Percentiles rank a stretch among this genome's conserved stretches.
phyloP scores from a whole-genome alignment of 2,113 vertebrate genomes.

The Ciconia boyciana region DNA sequence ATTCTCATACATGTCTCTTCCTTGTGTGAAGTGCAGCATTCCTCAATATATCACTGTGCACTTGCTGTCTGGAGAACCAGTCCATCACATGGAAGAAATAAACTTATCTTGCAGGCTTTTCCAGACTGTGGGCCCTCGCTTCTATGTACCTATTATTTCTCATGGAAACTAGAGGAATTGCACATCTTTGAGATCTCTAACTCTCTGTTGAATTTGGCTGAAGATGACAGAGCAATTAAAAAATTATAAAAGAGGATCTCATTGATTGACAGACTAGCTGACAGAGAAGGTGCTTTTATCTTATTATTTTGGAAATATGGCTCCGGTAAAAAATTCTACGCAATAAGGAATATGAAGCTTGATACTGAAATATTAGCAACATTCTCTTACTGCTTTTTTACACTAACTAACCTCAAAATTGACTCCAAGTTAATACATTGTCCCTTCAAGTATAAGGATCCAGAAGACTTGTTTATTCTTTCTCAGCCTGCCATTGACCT shows the following conservation, averaged over 20 bases:
- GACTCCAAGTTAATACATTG: background rate
- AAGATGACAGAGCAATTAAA: background rate
- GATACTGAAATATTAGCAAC: background rate
- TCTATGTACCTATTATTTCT: background rate
- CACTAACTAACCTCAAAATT: background rate
- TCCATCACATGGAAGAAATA: background rate
- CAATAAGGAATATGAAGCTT: background rate
- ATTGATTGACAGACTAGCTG: background rate
- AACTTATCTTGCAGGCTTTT: background rate
- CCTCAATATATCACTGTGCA: background rate
- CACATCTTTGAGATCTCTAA: background rate
- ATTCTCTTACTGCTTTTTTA: background rate
- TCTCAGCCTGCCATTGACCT: background rate
- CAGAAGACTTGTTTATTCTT: background rate
- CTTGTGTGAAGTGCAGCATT: background rate
- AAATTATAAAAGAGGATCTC: background rate
- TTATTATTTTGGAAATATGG: background rate
- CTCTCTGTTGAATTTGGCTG: background rate
- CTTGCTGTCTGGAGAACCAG: background rate
- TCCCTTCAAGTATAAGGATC: background rate
- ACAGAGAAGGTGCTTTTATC: background rate
- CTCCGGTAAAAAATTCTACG: background rate
- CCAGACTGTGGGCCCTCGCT: background rate
- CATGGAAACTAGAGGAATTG: background rate
- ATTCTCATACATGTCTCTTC: background rate